Conservation (phyloP, 2,113 vertebrate genomes). For the Psittacus erithacus region DNA sequence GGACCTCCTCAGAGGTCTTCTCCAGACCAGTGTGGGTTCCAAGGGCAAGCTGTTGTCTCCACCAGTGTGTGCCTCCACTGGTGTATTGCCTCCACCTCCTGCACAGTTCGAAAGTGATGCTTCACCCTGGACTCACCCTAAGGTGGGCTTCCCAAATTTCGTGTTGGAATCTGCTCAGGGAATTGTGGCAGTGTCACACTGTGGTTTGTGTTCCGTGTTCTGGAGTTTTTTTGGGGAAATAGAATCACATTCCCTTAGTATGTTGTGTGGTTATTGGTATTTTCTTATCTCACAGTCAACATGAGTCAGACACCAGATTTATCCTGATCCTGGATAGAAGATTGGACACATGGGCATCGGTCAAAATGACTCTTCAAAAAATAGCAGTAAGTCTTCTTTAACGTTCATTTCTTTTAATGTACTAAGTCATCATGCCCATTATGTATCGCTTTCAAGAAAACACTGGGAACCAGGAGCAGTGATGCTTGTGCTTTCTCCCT, state of each 20-base stretch:
- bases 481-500: not conserved
- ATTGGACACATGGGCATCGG: constrained; percentile 93
- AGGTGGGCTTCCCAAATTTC: not conserved
- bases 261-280: not conserved
- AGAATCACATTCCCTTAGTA: not conserved
- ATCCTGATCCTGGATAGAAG: constrained; percentile 95
- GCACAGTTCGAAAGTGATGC: not conserved
- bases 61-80: not conserved
- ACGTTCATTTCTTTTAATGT: not conserved
- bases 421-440: not conserved
- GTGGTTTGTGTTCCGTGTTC: not conserved
- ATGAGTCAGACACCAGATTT: constrained; percentile 88
- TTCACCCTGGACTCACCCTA: not conserved
- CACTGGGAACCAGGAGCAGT: not conserved
- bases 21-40: rapidly evolving
- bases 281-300: constrained; percentile 77
- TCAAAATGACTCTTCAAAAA: constrained; percentile 90
- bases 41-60: not conserved
- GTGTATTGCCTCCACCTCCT: not conserved
- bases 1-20: not conserved
- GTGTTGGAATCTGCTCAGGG: not conserved
- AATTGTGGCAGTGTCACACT: not conserved
- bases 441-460: not conserved
- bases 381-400: constrained; percentile 84
- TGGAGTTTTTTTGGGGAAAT: not conserved